Evolutionary conservation across 2,113 vertebrate genomes (phyloP), one percentile per base, ranked within the genome.

Genomic region (Abramis brama): DNA sequence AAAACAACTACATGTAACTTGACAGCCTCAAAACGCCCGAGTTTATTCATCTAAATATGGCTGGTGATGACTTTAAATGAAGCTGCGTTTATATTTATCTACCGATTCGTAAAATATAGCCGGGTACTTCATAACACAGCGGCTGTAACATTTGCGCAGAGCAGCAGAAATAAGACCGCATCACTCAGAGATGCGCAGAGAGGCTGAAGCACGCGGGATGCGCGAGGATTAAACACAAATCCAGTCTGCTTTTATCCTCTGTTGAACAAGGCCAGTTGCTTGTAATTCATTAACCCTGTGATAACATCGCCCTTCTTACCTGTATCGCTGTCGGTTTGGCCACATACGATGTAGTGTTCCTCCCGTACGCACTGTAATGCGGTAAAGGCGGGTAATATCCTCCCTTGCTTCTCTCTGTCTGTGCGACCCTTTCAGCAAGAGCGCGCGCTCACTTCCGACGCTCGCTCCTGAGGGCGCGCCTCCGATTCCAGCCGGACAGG

Each of bases 71-170:
- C 21, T 19, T 25, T 7, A 5, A 55, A 19, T 19, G 50, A 82
- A 68, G 43, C 43, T n/a, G 39, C 5, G 39, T 11, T 73, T 13
- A 15, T 19, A 30, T 60, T 59, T 47, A 6, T 30, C 27, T 15
- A 43, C 36, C 55, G 3, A 74, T 68, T 82, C 59, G 71, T 39
- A 23, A 36, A 27, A 66, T 43, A 83, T 79, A 85, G 52, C 50
- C 57, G 9, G 23, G 17, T 23, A 27, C n/a, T 82, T 71, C 4
- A 47, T 8, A 6, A 8, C 13, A 25, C 21, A 19, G 36, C 8
- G n/a, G 23, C 39, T 15, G 78, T 76, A 50, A 75, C 33, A 90
- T 93, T 94, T 94, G 93, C 92, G 93, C 93, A 94, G 90, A 93
- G 92, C 93, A 94, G 93, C 90, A 92, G 91, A 91, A 89, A 73